phyloP scores from a whole-genome alignment of 92 coral and sea anemone species.

The Actinostola sp. region DNA sequence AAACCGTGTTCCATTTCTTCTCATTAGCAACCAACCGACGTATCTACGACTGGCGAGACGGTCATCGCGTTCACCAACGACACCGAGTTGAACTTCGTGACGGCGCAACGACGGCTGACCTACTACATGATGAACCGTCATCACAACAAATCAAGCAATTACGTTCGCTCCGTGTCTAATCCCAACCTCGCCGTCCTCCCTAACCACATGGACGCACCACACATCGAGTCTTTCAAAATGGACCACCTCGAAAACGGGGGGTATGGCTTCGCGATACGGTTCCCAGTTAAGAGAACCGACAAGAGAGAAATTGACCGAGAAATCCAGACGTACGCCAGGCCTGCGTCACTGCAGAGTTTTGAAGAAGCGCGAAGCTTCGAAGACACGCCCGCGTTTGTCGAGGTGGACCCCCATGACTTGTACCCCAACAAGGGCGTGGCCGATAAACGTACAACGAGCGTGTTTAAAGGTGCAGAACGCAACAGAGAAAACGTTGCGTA shows the following conservation, averaged over 20 bases:
- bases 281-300: slow-evolving; percentile 52
- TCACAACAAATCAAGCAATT: slow-evolving; percentile 2
- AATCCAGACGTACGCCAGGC: neutral
- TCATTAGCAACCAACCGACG: slow-evolving; percentile 9
- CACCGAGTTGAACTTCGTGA: slow-evolving; percentile 75
- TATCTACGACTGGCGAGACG: slow-evolving; percentile 28
- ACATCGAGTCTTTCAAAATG: slow-evolving; percentile 75
- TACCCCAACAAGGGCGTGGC: neutral
- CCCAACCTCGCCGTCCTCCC: slow-evolving; percentile 40
- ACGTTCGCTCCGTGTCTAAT: slow-evolving; percentile 3
- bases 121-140: slow-evolving; percentile 81
- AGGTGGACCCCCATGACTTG: slow-evolving; percentile 14
- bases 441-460: neutral
- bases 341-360: slow-evolving; percentile 56
- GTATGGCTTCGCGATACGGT: slow-evolving; percentile 84
- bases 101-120: slow-evolving; percentile 85
- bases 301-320: neutral
- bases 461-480: neutral
- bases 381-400: slow-evolving; percentile 40
- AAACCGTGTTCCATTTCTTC: too few relatives aligned
- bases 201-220: slow-evolving; percentile 30
- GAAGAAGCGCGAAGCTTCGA: slow-evolving; percentile 59
- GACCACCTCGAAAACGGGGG: slow-evolving; percentile 77
- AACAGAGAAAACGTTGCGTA: neutral
- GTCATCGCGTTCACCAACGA: slow-evolving; percentile 71